Evolutionary conservation across 2,797 vertebrate genomes (phyloP), one percentile per base, ranked within the genome.

Genomic region (Megaceryle alcyon): DNA sequence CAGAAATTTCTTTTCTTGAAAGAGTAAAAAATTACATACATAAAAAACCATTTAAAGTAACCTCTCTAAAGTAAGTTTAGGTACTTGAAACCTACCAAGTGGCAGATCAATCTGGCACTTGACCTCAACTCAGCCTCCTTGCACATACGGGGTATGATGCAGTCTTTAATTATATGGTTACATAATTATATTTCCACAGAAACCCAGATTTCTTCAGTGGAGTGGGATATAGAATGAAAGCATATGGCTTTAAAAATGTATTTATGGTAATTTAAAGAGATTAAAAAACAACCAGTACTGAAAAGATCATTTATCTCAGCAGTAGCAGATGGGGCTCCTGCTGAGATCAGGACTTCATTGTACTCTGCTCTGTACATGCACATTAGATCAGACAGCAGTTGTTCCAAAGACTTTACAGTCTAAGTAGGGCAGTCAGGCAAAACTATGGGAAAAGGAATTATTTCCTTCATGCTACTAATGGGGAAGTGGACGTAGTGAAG

Each of bases 261-360:
- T 97, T 97, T 97, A 96, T 97, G 95, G 83, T 96, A 96, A 97
- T 97, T 95, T 96, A 92, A 96, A 97, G 93, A 97, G 86, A 97
- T 96, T 96, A 94, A 96, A 97, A 97, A 96, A 91, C 95, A 96
- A 93, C 95, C 93, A 95, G 86, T 84, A 95, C 96, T 90, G 93
- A 95, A 96, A 96, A 96, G 95, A 97, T 96, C 92, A 96, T 97
- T 97, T 97, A 96, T 96, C 94, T 97, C 95, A 93, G 94, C 95
- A 96, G 95, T 87, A 96, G 88, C 94, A 96, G 94, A 97, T 96
- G 94, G 93, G 88, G 82, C 93, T 93, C 95, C 96, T 96, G 96
- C 96, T 96, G 95, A 96, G 95, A 96, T 94, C 93, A 94, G 93
- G 96, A 93, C 94, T 96, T 96, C 92, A 94, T 95, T 96, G 94